Evolutionary conservation across 2,113 vertebrate species (phyloP), one percentile per base, ranked within the genome.

Genomic region (Syngnathoides biaculeatus): DNA sequence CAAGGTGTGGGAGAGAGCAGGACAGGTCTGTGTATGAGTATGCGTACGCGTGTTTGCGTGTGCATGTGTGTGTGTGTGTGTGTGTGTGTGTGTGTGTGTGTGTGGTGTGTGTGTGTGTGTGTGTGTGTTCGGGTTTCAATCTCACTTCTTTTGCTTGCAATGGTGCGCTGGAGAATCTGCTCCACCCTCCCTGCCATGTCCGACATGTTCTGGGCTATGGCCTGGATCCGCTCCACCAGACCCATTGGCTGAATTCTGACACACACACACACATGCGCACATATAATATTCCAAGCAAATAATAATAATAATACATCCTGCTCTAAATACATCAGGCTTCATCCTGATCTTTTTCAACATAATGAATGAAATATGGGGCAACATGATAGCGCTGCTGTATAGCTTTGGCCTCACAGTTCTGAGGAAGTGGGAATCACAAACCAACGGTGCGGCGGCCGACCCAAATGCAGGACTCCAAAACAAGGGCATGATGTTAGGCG

Each of bases 191-290:
- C 80, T 0, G 95, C 95, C 1, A 98, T 96, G 82, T 97, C 95
- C 0, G 96, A 98, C 82, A 99, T 95, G 8, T 98, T 99, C 86
- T 98, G 97, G 64, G 97, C 96, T 20, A 99, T 97, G 75, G 95
- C 95, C 88, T 98, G 95, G 90, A 98, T 98, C 77, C 93, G 92
- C 86, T 99, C 96, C 92, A 99, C 93, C 45, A 99, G 78, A 15
- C 94, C 92, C 0, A 92, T 81, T 2, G 93, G 93, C 74, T 94
- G 93, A 56, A 95, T 89, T 90, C 97, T 98, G 77, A 64, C 14
- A 53, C 22, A 71, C 52, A 64, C 35, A 67, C 17, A n/a, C n/a
- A n/a, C n/a, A n/a, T n/a, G n/a, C n/a, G n/a, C n/a, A n/a, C 64
- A 17, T 20, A 20, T 38, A 20, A 4, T 59, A 20, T 20, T 11